Conservation (phyloP, 1,140 invertebrate genomes). For the Rhizoglyphus robini region DNA sequence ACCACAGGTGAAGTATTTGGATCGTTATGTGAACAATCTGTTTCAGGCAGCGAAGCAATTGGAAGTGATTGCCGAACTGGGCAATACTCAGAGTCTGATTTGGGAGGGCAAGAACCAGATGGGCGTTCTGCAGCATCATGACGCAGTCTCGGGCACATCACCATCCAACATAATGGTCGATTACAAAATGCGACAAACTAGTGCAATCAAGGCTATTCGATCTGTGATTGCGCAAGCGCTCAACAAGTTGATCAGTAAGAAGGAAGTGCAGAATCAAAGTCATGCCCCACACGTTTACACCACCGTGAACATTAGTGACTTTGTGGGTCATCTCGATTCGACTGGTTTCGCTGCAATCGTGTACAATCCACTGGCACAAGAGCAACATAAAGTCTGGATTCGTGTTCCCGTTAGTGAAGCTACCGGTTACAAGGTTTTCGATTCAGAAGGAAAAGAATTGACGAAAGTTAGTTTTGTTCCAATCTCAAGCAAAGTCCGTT, state of each 20-base stretch:
- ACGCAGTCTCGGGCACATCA: constrained; percentile 61
- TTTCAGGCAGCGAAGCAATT: constrained; percentile 56
- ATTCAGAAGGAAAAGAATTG: constrained; percentile 34
- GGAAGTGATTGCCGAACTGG: constrained; percentile 10
- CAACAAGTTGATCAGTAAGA: constrained; percentile 22
- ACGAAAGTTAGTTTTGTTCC: constrained; percentile 28
- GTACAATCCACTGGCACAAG: constrained; percentile 63
- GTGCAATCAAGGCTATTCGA: constrained; percentile 30
- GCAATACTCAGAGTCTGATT: not conserved
- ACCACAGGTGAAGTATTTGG: constrained; percentile 39
- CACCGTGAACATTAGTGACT: constrained; percentile 43
- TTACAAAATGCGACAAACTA: constrained; percentile 49
- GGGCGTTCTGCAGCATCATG: constrained; percentile 54
- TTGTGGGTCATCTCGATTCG: constrained; percentile 43
- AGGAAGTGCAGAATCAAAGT: constrained; percentile 30
- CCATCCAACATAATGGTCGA: constrained; percentile 75
- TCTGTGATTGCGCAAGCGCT: constrained; percentile 37
- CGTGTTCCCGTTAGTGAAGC: constrained; percentile 50
- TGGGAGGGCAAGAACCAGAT: constrained; percentile 16
- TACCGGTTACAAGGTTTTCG: constrained; percentile 44
- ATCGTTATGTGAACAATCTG: constrained; percentile 51
- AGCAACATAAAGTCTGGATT: constrained; percentile 45
- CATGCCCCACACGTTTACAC: constrained; percentile 14
- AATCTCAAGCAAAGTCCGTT: constrained; percentile 27
- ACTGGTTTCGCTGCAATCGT: constrained; percentile 51